Evolutionary conservation across 2,888 invertebrate species (phyloP).

Genomic region (Mesopsocus fuscifrons): DNA sequence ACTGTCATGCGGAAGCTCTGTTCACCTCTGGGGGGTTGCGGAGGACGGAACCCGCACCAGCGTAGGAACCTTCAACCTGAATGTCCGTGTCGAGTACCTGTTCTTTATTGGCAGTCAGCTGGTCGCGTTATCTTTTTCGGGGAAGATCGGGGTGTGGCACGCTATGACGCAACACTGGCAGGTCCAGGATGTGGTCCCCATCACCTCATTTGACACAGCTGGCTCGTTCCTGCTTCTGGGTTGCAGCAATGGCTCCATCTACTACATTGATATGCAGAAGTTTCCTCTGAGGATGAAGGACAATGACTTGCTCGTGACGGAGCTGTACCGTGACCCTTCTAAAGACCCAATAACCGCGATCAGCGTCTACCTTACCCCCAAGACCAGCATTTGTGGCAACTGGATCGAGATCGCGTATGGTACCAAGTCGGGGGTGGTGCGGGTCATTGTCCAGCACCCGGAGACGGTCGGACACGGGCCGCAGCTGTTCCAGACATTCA

Average conservation of each 20-base stretch:
- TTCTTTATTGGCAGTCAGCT: slow-evolving; percentile 96
- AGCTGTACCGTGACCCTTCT: slow-evolving; percentile 84
- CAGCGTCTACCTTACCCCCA: slow-evolving; percentile 96
- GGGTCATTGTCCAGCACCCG: slow-evolving; percentile 96
- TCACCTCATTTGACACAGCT: slow-evolving; percentile 91
- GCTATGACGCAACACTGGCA: slow-evolving; percentile 99
- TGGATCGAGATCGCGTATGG: slow-evolving; percentile 99
- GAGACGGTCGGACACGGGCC: slow-evolving; percentile 98
- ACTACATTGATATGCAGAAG: slow-evolving; percentile 99
- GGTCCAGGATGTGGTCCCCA: slow-evolving; percentile 87
- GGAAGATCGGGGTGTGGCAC: slow-evolving; percentile 98
- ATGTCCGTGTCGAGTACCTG: slow-evolving; percentile 83
- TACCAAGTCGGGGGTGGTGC: slow-evolving; percentile 83
- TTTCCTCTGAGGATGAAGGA: slow-evolving; percentile 98
- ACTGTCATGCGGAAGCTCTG: slow-evolving; percentile 55
- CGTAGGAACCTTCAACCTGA: slow-evolving; percentile 73
- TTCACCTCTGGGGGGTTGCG: slow-evolving; percentile 59
- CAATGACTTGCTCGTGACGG: slow-evolving; percentile 92
- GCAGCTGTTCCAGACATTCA: slow-evolving; percentile 94
- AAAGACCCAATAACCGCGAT: slow-evolving; percentile 94
- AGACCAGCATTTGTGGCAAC: slow-evolving; percentile 96
- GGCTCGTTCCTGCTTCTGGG: slow-evolving; percentile 89
- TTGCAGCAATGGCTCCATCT: slow-evolving; percentile 90
- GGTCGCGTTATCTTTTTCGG: slow-evolving; percentile 82
- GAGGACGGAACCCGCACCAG: slow-evolving; percentile 56